phyloP scores from a whole-genome alignment of 1,140 invertebrate genomes.

The Frieseomelitta varia region DNA sequence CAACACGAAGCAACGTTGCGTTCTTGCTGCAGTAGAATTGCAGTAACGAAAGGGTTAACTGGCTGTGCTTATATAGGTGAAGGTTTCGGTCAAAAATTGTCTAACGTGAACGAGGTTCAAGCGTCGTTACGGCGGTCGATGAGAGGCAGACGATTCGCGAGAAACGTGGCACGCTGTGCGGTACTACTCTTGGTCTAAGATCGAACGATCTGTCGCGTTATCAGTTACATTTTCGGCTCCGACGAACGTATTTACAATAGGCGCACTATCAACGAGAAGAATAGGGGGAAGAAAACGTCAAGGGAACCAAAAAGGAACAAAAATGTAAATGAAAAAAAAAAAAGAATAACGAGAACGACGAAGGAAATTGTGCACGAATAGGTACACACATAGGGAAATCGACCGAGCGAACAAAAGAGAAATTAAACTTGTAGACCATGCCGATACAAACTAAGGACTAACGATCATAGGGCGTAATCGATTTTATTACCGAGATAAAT shows the following conservation, averaged over 20 bases:
- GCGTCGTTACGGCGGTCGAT: neutral
- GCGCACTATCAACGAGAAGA: slow-evolving; percentile 47
- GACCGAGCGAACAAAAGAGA: slow-evolving; percentile 13
- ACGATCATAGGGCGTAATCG: slow-evolving; percentile 61
- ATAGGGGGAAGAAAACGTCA: neutral
- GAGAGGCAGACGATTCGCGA: neutral
- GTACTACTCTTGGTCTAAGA: slow-evolving; percentile 35
- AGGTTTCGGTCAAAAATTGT: no score
- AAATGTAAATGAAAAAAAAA: neutral
- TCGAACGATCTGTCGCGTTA: slow-evolving; percentile 48
- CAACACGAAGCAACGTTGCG: no score
- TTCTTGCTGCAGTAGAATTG: no score
- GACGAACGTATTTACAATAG: slow-evolving; percentile 38
- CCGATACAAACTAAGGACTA: slow-evolving; percentile 50
- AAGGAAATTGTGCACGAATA: neutral
- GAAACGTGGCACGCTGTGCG: neutral
- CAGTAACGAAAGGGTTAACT: no score
- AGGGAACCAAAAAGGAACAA: neutral
- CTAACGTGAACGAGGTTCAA: no score
- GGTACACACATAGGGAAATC: neutral
- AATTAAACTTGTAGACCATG: slow-evolving; percentile 51
- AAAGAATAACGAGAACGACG: slow-evolving; percentile 17
- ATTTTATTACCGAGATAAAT: slow-evolving; percentile 64
- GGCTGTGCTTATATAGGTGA: no score
- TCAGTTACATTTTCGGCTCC: slow-evolving; percentile 59